Base-by-base conservation (phyloP, 2,888 invertebrate species). In the Sinelater perroti region DNA sequence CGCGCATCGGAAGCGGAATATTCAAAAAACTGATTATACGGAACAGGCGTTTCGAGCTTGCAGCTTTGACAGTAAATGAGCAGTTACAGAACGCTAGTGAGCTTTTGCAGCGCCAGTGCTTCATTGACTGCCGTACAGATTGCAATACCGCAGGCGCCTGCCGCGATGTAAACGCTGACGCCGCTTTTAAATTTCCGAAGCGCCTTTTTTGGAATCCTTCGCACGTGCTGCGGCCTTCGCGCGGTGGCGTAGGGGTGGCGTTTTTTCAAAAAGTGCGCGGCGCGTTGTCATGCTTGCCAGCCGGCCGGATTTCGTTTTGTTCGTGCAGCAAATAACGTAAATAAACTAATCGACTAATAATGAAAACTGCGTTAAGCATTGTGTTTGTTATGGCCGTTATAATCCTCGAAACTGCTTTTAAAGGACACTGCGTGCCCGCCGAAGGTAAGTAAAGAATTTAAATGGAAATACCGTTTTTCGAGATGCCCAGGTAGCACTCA, bases 81-180 rank as follows among this genome's bases (percentile, higher is more conserved):
- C 54, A 46, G 54, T 54, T 54, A 46, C 54, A 46, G 54, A 54
- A 24, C 45, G 54, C 54, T 54, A 35, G 54, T 46, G 54, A 46
- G 45, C 54, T 46, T 46, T 54, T 54, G 16, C 26, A 46, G 46
- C 54, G 46, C 45, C 54, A 54, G 54, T 54, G 17, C 38, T 54
- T 54, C 54, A 20, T 46, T 17, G 54, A 45, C 54, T 46, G 28
- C 38, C 54, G 54, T 28, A 46, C 54, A 46, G 54, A 54, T 46
- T 46, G 38, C 54, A 46, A 46, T 46, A 54, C 54, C 46, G 26
- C 45, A 52, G 45, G 14, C 46, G 46, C 45, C 28, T 30, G 11
- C 45, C 54, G 54, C 54, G 46, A 54, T 54, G 54, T 54, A 45
- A 53, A 45, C 35, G 14, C 16, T 17, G 45, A 8, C 10, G 21